These are phyloP conservation scores for Melanotaenia duboulayi DNA, from an alignment of 2,113 vertebrate species.

Conservation along the genomic window DNA sequence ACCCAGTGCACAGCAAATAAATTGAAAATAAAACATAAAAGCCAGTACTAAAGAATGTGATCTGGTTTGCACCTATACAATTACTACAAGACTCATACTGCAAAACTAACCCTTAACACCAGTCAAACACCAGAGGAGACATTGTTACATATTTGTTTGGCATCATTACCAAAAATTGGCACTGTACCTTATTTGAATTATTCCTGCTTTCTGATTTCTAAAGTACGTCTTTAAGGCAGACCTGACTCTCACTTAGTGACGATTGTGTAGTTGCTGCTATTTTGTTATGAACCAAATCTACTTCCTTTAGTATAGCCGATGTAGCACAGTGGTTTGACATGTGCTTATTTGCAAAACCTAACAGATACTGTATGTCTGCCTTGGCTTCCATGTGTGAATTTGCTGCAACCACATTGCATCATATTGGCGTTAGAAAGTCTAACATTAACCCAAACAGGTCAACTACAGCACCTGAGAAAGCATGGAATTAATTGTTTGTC, in stretches of 20 bases:
- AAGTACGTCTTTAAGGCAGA: too few species aligned
- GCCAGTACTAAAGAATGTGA: conserved; percentile 8
- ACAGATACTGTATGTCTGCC: background rate
- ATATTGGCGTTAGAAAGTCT: too few species aligned
- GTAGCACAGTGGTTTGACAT: background rate
- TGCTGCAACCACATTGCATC: background rate
- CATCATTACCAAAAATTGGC: background rate
- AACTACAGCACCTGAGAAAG: too few species aligned
- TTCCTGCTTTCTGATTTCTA: background rate
- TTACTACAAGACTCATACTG: too few species aligned
- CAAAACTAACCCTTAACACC: too few species aligned
- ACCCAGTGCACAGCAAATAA: conserved; percentile 23
- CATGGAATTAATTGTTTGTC: too few species aligned
- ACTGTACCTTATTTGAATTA: background rate
- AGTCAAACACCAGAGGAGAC: too few species aligned
- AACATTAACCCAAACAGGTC: too few species aligned
- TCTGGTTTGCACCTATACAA: too few species aligned
- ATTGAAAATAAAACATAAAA: conserved; percentile 12
- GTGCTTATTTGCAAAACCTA: background rate
- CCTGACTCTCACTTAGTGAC: background rate
- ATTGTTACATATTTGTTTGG: background rate
- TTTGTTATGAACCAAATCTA: too few species aligned
- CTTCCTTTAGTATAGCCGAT: background rate
- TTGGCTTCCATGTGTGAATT: background rate
- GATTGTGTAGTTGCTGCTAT: too few species aligned